A percentile compares a stretch with the other conserved stretches of the same genome.
These are phyloP conservation scores for Triplophysa rosa DNA, from an alignment of 2,113 vertebrate genomes.

Conservation along the genomic window DNA sequence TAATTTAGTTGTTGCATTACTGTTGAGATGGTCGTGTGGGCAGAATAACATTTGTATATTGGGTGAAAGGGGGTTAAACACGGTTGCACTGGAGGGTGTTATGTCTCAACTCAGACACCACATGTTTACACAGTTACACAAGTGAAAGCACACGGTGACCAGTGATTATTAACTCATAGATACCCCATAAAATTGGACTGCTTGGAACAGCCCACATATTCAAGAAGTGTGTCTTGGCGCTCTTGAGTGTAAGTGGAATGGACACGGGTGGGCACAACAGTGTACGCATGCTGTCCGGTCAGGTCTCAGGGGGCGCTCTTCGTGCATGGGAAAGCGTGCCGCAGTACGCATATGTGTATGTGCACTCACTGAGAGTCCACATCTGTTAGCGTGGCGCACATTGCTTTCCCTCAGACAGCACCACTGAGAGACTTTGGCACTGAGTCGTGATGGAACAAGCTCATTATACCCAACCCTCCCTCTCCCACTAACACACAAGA, in stretches of 20 bases:
- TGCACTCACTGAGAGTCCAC: constrained; percentile 55
- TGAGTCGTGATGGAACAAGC: constrained; percentile 56
- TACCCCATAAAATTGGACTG: too few relatives aligned
- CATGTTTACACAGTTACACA: neutral
- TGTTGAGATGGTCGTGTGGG: constrained; percentile 66
- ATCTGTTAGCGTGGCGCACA: constrained; percentile 27
- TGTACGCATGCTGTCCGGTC: constrained; percentile 51
- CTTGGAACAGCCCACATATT: neutral
- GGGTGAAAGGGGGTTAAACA: constrained; percentile 23
- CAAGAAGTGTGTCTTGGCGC: neutral
- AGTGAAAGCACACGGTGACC: too few relatives aligned
- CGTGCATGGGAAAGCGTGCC: constrained; percentile 26
- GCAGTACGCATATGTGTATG: constrained; percentile 21
- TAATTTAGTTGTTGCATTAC: constrained; percentile 76
- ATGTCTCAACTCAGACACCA: constrained; percentile 14
- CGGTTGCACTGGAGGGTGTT: constrained; percentile 18
- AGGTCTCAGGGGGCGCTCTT: constrained; percentile 45
- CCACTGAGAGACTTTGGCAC: constrained; percentile 38
- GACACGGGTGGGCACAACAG: constrained; percentile 36
- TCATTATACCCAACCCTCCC: constrained; percentile 63
- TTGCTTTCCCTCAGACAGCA: constrained; percentile 43
- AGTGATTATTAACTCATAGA: too few relatives aligned
- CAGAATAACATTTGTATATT: constrained; percentile 56
- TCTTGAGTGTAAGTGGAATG: constrained; percentile 36
- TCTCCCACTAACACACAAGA: constrained; percentile 63